Conservation (phyloP, 2,797 vertebrate species). For the Balearica regulorum region DNA sequence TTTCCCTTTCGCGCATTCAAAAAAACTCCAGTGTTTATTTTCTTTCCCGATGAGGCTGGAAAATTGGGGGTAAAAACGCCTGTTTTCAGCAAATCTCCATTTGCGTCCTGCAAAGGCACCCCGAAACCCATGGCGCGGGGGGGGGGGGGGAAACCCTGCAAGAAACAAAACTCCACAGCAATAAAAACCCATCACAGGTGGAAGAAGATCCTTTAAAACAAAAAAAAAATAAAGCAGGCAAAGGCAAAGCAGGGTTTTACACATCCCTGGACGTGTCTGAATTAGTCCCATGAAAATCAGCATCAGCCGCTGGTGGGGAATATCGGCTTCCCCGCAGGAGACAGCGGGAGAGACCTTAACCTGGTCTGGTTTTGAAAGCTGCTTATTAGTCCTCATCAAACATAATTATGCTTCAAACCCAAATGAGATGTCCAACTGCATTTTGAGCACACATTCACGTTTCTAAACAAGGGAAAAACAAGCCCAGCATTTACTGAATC, state of each 20-base stretch:
- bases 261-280: neutral
- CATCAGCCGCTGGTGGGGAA: neutral
- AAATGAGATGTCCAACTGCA: slow-evolving; percentile 9
- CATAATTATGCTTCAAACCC: slow-evolving; percentile 41
- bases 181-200: neutral
- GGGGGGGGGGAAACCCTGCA: neutral
- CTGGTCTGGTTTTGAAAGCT: slow-evolving; percentile 9
- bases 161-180: neutral
- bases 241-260: neutral
- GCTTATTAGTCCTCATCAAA: slow-evolving; percentile 54
- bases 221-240: no score
- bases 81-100: neutral
- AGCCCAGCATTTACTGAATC: neutral
- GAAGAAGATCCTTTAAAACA: neutral
- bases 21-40: neutral
- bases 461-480: neutral
- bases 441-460: neutral
- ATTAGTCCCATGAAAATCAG: neutral
- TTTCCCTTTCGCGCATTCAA: neutral
- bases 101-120: neutral
- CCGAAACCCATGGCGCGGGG: accelerated
- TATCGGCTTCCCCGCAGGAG: neutral
- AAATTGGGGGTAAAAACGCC: accelerated
- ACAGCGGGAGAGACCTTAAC: neutral
- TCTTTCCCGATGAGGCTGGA: neutral